phyloP scores from a whole-genome alignment of 2,797 vertebrate genomes.

The Chaetophractus vellerosus region DNA sequence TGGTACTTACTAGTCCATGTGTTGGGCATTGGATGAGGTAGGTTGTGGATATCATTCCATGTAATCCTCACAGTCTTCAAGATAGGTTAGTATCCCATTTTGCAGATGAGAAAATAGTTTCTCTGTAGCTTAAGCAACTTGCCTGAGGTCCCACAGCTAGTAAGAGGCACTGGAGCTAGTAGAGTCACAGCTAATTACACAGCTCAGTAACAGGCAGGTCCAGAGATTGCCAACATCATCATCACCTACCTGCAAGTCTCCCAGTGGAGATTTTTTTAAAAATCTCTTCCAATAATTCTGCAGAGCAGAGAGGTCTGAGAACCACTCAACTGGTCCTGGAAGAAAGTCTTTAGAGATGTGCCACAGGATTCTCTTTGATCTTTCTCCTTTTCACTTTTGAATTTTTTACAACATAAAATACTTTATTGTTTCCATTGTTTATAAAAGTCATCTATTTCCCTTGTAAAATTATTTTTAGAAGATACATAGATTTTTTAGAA shows the following conservation, averaged over 20 bases:
- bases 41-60: neutral
- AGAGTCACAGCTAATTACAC: neutral
- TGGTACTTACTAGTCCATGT: neutral
- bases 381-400: slow-evolving; percentile 5
- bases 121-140: slow-evolving; percentile 17
- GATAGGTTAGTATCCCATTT: neutral
- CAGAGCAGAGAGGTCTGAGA: neutral
- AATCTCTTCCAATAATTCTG: slow-evolving; percentile 45
- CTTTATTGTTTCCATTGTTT: neutral
- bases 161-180: neutral
- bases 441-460: neutral
- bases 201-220: neutral
- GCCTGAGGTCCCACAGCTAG: neutral
- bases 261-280: neutral
- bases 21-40: neutral
- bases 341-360: neutral
- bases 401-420: neutral
- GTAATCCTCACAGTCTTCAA: neutral
- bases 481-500: neutral
- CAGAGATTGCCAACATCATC: neutral
- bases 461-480: slow-evolving; percentile 24
- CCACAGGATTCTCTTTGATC: neutral
- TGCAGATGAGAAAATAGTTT: neutral
- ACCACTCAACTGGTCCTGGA: neutral
- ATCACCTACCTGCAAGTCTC: neutral